These are phyloP conservation scores for Centropristis striata DNA, from an alignment of 2,113 vertebrate genomes.

Conservation along the genomic window DNA sequence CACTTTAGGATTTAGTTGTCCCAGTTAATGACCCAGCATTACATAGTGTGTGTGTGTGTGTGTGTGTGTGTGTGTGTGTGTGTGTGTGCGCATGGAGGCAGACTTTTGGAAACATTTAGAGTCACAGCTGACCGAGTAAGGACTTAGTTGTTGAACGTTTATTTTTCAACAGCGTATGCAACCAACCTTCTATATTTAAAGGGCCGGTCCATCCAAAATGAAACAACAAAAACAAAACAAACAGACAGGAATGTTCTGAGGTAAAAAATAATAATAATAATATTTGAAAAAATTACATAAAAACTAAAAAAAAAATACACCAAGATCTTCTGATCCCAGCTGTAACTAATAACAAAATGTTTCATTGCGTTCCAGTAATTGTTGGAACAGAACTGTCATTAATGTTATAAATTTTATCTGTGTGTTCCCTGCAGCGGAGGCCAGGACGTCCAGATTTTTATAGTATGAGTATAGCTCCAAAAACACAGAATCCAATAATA, in stretches of 20 bases:
- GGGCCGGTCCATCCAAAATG: background rate
- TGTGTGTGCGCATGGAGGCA: background rate
- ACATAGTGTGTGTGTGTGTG: slow-evolving; percentile 13
- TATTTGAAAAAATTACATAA: too few species aligned
- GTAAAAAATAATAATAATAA: too few species aligned
- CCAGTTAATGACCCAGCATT: slow-evolving; percentile 51
- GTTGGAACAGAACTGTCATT: too few species aligned
- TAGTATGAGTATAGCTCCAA: background rate
- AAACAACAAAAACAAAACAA: background rate
- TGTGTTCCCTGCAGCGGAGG: background rate
- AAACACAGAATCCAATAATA: too few species aligned
- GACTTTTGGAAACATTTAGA: slow-evolving; percentile 29
- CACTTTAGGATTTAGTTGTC: slow-evolving; percentile 50
- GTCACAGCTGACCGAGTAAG: slow-evolving; percentile 3
- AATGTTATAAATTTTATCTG: background rate
- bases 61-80: background rate
- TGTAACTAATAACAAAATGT: too few species aligned
- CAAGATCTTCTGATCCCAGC: too few species aligned
- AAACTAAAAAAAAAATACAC: too few species aligned
- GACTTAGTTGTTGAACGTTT: background rate
- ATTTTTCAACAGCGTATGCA: too few species aligned
- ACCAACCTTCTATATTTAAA: background rate
- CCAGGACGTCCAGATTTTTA: too few species aligned
- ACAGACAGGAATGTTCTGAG: background rate
- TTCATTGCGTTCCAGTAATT: too few species aligned